phyloP scores from a whole-genome alignment of 2,888 invertebrate species.

The Ichneumoninae sp. region DNA sequence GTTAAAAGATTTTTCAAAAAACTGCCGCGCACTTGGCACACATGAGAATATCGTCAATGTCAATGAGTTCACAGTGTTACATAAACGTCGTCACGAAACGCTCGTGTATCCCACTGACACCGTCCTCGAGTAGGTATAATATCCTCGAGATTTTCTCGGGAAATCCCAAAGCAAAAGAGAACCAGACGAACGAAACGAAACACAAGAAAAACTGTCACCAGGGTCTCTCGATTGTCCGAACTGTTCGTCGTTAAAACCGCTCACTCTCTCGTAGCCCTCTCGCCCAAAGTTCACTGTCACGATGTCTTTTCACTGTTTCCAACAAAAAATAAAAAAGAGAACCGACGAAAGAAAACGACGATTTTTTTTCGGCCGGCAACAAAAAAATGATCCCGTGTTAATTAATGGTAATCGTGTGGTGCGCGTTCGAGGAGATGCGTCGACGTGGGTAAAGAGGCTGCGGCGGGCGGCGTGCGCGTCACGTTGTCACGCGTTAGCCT shows the following conservation, averaged over 20 bases:
- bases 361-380: neutral
- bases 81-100: constrained; percentile 9
- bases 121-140: neutral
- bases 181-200: neutral
- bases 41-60: constrained; percentile 15
- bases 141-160: neutral
- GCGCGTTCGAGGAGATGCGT: neutral
- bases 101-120: constrained; percentile 9
- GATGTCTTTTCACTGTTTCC: neutral
- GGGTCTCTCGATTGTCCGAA: constrained; percentile 4
- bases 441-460: neutral
- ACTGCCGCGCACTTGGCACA: constrained; percentile 23
- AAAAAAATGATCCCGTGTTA: neutral
- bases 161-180: neutral
- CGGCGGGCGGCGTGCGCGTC: constrained; percentile 75
- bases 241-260: neutral
- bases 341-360: neutral
- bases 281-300: neutral
- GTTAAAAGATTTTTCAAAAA: neutral
- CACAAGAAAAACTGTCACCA: constrained; percentile 15
- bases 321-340: neutral
- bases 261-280: neutral
- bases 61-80: neutral
- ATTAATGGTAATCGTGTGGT: neutral
- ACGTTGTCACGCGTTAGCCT: constrained; percentile 74